Evolutionary conservation across 2,888 invertebrate species (phyloP), one percentile per base, ranked within the genome.

Genomic region (Ashinkailepas kermadecensis): DNA sequence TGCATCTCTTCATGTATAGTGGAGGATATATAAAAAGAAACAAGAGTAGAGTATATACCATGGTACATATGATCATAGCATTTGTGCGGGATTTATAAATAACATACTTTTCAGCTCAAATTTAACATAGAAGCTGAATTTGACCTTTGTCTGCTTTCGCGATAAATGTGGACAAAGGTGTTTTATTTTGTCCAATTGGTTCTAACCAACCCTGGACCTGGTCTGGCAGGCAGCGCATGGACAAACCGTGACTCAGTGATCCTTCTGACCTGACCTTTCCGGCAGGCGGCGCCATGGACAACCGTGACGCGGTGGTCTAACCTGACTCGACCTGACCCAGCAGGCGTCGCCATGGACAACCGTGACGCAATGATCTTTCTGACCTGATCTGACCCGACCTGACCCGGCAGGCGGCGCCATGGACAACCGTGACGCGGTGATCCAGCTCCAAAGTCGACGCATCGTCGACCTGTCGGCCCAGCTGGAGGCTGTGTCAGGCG

Each of bases 381-480:
- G 25, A 12, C 10, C 4, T 67, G 23, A 12, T 25, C 8, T 67
- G 25, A 25, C 25, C 25, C 2, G 10, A 25, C 12, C 25, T 67
- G 12, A 0, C 25, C n/a, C 10, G 4, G 12, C 23, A 67, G 65
- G 0, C 25, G 21, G 67, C 67, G 67, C 74, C 74, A 74, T 74
- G 74, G 74, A 74, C 56, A 54, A 15, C 54, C 74, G 74, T 54
- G 74, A 74, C 21, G 74, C 56, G 74, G 54, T 74, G 56, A 21
- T 74, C 18, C 18, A 15, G 74, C 74, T 54, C 21, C 74, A 74
- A 23, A 54, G 74, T 56, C 74, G 74, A 18, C 74, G 56, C 56
- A 74, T 74, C 56, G 74, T 56, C 74, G 74, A 74, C 56, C 74
- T 74, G 74, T 0, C 56, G 10, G 21, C 74, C 8, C 54, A 74